These are phyloP conservation scores for Chloroceryle inda DNA, from an alignment of 2,797 vertebrate genomes.

Conservation along the genomic window DNA sequence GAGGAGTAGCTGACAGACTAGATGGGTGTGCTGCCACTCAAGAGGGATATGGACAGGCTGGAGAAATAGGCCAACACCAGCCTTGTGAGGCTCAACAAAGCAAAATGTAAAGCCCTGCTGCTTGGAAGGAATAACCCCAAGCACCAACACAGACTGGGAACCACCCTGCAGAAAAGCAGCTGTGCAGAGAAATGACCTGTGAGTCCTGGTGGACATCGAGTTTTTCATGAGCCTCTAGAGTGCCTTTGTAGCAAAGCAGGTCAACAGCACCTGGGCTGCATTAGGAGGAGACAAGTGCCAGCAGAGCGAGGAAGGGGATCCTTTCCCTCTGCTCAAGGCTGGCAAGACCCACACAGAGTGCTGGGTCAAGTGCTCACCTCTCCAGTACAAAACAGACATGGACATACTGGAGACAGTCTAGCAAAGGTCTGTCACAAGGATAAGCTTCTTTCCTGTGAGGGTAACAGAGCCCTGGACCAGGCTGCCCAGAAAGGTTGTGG, in stretches of 20 bases:
- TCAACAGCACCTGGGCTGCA: background rate
- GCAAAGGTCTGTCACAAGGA: background rate
- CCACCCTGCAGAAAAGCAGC: background rate
- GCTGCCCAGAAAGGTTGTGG: background rate
- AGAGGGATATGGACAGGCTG: background rate
- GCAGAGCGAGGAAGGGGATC: background rate
- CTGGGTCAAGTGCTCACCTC: background rate
- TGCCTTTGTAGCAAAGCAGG: background rate
- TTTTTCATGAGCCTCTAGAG: background rate
- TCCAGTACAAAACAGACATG: background rate
- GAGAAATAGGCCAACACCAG: background rate
- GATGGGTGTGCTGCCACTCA: background rate
- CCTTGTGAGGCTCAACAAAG: background rate
- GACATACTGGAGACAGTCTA: background rate
- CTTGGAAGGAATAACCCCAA: background rate
- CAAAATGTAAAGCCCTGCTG: background rate
- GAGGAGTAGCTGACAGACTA: background rate
- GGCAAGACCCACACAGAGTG: background rate
- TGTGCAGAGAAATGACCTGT: background rate
- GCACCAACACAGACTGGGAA: background rate
- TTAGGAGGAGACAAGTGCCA: background rate
- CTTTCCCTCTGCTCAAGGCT: background rate
- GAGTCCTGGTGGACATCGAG: background rate
- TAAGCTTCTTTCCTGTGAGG: background rate
- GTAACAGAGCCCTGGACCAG: background rate